Conservation (phyloP, 2,113 vertebrate species). For the Mola mola region DNA sequence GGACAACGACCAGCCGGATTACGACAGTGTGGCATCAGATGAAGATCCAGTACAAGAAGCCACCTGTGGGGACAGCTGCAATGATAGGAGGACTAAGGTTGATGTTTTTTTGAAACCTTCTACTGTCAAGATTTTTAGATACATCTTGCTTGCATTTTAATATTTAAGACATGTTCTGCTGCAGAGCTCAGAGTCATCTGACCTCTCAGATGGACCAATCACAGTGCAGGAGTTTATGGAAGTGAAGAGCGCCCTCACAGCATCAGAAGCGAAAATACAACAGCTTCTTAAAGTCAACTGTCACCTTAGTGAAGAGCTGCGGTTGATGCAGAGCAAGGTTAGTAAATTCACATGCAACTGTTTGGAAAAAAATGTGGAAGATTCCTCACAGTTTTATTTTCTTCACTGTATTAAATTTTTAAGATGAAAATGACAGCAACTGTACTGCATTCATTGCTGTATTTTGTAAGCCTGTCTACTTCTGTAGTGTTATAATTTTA, state of each 20-base stretch:
- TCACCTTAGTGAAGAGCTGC: constrained; percentile 95
- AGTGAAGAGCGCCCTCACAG: constrained; percentile 93
- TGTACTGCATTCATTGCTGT: no score
- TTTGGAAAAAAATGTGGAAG: no score
- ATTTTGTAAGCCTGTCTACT: no score
- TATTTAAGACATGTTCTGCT: constrained; percentile 17
- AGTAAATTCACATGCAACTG: constrained; percentile 3
- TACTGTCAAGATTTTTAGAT: neutral
- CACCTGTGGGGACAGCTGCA: constrained; percentile 83
- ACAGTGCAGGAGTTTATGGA: constrained; percentile 96
- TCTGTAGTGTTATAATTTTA: no score
- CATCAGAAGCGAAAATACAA: constrained; percentile 97
- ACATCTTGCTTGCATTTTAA: neutral
- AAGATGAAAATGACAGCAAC: no score
- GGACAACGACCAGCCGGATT: constrained; percentile 96
- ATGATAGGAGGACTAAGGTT: constrained; percentile 91
- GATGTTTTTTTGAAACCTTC: neutral
- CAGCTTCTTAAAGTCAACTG: constrained; percentile 98
- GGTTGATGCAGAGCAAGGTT: constrained; percentile 97
- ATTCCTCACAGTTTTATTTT: no score
- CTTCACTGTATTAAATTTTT: no score
- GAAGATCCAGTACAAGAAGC: constrained; percentile 91
- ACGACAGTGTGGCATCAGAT: constrained; percentile 97
- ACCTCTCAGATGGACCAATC: constrained; percentile 94
- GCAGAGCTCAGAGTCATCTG: constrained; percentile 94